Evolutionary conservation across 2,888 invertebrate species (phyloP).

Genomic region (Harpalus rubripes): DNA sequence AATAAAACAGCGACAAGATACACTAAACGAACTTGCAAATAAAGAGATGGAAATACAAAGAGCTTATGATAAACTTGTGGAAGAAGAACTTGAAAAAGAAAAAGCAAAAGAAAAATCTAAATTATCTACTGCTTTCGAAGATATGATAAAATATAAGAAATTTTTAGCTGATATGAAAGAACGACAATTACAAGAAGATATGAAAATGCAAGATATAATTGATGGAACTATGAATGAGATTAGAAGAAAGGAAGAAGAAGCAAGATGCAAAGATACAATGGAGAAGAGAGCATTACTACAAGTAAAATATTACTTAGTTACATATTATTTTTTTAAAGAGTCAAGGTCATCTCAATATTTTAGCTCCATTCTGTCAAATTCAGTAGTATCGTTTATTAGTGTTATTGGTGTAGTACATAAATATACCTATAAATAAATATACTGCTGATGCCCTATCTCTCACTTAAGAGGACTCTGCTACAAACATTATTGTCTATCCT

Average conservation of each 20-base stretch:
- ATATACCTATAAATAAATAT: no score
- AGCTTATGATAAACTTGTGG: slow-evolving; percentile 53
- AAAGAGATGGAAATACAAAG: slow-evolving; percentile 20
- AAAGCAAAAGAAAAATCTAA: slow-evolving; percentile 15
- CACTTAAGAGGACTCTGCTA: no score
- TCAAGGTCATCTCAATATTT: no score
- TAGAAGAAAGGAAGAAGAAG: slow-evolving; percentile 73
- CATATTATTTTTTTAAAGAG: no score
- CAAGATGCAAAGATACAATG: slow-evolving; percentile 72
- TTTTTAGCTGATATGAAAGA: slow-evolving; percentile 73
- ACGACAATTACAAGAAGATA: slow-evolving; percentile 73
- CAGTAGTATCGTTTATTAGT: no score
- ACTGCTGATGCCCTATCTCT: no score
- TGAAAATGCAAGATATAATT: slow-evolving; percentile 71
- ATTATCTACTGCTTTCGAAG: slow-evolving; percentile 70
- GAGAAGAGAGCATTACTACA: slow-evolving; percentile 73
- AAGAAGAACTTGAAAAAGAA: slow-evolving; percentile 52
- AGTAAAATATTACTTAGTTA: slow-evolving; percentile 68
- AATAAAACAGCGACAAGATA: slow-evolving; percentile 35
- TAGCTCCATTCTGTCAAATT: no score
- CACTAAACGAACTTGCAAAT: slow-evolving; percentile 12
- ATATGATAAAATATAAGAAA: slow-evolving; percentile 73
- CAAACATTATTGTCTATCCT: no score
- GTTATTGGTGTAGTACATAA: no score
- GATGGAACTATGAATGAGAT: slow-evolving; percentile 72